Conservation (phyloP, 2,888 invertebrate species). For the Brachypalpus laphriformis region DNA sequence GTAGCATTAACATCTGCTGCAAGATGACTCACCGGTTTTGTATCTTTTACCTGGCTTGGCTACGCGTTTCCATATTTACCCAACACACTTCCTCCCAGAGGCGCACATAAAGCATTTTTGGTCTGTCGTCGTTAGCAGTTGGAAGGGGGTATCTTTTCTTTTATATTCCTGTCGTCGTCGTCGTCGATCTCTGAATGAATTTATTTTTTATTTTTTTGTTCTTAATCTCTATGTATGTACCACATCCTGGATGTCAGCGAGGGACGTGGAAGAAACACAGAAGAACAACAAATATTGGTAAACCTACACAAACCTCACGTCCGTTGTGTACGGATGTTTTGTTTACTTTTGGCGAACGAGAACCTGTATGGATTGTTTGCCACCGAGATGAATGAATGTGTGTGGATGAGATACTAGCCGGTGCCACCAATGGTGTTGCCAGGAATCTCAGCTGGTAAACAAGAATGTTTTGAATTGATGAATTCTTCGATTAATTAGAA, state of each 20-base stretch:
- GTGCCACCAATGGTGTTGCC: constrained; percentile 15
- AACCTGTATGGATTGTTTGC: constrained; percentile 22
- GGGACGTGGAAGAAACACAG: neutral
- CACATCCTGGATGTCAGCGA: constrained; percentile 41
- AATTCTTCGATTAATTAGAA: constrained; percentile 26
- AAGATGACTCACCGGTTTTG: constrained; percentile 50
- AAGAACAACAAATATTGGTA: constrained; percentile 61
- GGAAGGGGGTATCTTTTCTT: neutral
- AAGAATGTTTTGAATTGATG: constrained; percentile 24
- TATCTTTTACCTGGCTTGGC: constrained; percentile 38
- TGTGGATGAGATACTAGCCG: neutral
- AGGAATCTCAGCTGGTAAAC: constrained; percentile 19
- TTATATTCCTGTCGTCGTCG: neutral
- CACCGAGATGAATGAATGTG: constrained; percentile 31
- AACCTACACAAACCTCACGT: constrained; percentile 58
- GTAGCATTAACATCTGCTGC: constrained; percentile 37
- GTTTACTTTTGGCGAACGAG: constrained; percentile 1
- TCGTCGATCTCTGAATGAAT: constrained; percentile 23
- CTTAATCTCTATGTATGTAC: constrained; percentile 52
- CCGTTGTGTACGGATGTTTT: constrained; percentile 33
- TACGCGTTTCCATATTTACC: constrained; percentile 53
- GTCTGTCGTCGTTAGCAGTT: neutral
- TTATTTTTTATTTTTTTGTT: neutral
- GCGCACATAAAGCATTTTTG: neutral
- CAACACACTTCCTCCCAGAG: constrained; percentile 56